Conservation (phyloP, 2,797 vertebrate species). For the Cercopithecus mitis region DNA sequence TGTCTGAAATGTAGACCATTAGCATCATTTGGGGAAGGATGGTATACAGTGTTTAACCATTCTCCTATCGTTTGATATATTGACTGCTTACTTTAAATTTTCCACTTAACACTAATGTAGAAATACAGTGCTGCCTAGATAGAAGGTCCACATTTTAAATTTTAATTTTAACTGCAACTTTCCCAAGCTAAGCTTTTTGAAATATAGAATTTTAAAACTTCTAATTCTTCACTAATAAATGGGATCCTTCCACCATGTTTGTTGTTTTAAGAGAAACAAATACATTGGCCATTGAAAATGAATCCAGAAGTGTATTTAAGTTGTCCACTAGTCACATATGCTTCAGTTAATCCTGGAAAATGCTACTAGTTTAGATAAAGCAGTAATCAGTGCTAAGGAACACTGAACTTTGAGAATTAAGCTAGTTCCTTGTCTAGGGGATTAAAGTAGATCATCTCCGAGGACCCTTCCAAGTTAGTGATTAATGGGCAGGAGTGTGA, state of each 20-base stretch:
- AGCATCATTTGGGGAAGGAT: not conserved
- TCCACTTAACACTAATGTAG: not conserved
- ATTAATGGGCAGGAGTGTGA: not conserved
- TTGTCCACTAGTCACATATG: not conserved
- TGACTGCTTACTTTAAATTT: not conserved
- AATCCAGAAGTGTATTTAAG: not conserved
- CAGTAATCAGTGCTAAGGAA: not conserved
- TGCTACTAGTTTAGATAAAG: not conserved
- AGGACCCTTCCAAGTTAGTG: not conserved
- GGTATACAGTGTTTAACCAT: not conserved
- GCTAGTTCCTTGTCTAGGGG: not conserved
- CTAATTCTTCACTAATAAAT: not conserved
- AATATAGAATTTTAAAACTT: not conserved
- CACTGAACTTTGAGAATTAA: not conserved
- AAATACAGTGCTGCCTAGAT: not conserved
- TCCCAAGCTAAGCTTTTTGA: constrained; percentile 1
- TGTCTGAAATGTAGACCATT: not conserved
- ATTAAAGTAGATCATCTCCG: not conserved
- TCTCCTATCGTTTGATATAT: not conserved
- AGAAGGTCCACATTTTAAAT: not conserved
- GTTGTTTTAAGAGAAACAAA: constrained; percentile 44
- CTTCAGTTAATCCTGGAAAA: constrained; percentile 10
- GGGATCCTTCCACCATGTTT: not conserved
- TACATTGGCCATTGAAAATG: not conserved
- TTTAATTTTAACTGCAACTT: constrained; percentile 26